Percentiles rank a stretch among this genome's conserved stretches.
Evolutionary conservation across 2,113 vertebrate species (phyloP).

Genomic region (Ophthalmolycus amberensis): DNA sequence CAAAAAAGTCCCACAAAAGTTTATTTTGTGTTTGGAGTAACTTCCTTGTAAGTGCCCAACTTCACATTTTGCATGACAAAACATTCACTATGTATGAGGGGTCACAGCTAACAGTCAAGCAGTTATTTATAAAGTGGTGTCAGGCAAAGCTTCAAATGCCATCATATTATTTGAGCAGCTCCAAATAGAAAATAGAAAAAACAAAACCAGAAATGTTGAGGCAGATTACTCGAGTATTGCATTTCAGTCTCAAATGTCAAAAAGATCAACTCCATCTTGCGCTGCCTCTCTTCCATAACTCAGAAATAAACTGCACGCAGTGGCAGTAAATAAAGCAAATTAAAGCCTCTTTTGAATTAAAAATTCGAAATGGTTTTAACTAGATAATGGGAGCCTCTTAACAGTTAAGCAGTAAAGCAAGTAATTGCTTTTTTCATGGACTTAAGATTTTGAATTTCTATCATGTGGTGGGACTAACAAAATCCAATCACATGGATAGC

Average conservation of each 20-base stretch:
- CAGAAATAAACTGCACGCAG: slow-evolving; percentile 38
- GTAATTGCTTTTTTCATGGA: slow-evolving; percentile 84
- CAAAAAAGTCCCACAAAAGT: neutral
- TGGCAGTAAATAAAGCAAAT: slow-evolving; percentile 72
- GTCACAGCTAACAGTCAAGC: neutral
- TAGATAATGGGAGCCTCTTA: slow-evolving; percentile 77
- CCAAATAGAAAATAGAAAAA: slow-evolving; percentile 2
- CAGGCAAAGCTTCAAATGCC: neutral
- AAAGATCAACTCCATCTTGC: slow-evolving; percentile 10
- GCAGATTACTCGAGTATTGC: neutral
- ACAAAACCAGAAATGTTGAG: neutral
- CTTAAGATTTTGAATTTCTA: slow-evolving; percentile 78
- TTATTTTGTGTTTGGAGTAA: neutral
- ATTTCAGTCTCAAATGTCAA: slow-evolving; percentile 14
- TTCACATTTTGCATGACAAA: slow-evolving; percentile 5
- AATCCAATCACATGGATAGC: slow-evolving; percentile 75
- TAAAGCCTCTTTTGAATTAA: slow-evolving; percentile 65
- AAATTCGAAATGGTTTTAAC: slow-evolving; percentile 67
- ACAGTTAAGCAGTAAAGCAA: slow-evolving; percentile 80
- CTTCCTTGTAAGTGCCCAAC: neutral
- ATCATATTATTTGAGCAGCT: slow-evolving; percentile 6
- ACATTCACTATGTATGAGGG: neutral
- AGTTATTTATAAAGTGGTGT: neutral
- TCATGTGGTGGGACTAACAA: slow-evolving; percentile 73
- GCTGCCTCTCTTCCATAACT: slow-evolving; percentile 13